Evolutionary conservation across 1,140 invertebrate species (phyloP), one percentile per base, ranked within the genome.

Genomic region (Eupristina koningsbergeri): DNA sequence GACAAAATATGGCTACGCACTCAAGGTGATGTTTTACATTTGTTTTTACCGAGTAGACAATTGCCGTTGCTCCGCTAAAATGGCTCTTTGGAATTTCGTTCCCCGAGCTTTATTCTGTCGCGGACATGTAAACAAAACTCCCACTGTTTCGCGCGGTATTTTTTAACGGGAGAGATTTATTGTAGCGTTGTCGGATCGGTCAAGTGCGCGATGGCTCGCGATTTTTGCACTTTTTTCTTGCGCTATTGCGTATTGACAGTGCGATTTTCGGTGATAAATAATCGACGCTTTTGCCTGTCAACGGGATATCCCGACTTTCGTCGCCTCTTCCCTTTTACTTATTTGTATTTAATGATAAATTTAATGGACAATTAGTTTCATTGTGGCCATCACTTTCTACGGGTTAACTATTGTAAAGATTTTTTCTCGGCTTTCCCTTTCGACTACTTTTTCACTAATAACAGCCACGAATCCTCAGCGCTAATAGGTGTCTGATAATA

Each of bases 321-420:
- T 58, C 67, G 63, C 76, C 82, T 71, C 67, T 80, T 85, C 47
- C n/a, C n/a, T 61, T 64, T 85, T 81, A 67, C 88, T 92, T 92
- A 88, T 8, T 61, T 29, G 0, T 19, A 61, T 17, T 81, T 81
- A 50, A 36, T 73, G 22, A 9, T 29, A 58, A 26, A n/a, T n/a
- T n/a, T 73, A 64, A 73, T 31, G 36, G 74, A 81, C 69, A 41
- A 58, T 81, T 39, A 73, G 31, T 58, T 58, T 58, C 22, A 26
- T 58, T 58, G 22, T 26, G 26, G 26, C 22, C 22, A 58, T 58
- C 26, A 26, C 53, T 3, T 22, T 26, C 22, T 58, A 58, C 6
- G 13, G 6, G 6, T 3, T 58, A 3, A 26, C 50, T 19, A 7
- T 17, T 53, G 50, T 53, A 19, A 53, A 53, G 17, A 53, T 53